Base-by-base conservation (phyloP, 2,113 vertebrate genomes). In the Neofelis nebulosa region DNA sequence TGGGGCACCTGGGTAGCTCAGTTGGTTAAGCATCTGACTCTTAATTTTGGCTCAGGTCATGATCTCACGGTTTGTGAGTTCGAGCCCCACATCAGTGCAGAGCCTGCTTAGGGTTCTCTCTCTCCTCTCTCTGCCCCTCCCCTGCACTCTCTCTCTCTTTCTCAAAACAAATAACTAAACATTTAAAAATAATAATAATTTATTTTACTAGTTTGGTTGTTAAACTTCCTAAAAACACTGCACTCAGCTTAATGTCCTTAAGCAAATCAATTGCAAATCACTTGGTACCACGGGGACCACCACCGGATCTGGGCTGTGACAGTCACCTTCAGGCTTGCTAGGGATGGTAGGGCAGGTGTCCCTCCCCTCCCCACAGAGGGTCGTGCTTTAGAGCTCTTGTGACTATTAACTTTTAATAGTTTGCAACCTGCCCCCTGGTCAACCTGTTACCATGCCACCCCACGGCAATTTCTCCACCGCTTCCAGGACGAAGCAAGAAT, bases 331-430 rank as follows among this genome's bases (percentile, higher is more conserved):
- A 18, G 66, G 57, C 18, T 87, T 13, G 4, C 2, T 33, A 55
- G 50, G 38, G 23, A 81, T 21, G 3, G 18, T 13, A 7, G 36
- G 33, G 13, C 36, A 69, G 68, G 29, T 33, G 9, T 8, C 23
- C 65, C 38, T 16, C 11, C 4, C 1, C 21, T 23, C 52, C 8
- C 45, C 0, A 61, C 3, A 8, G 2, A 4, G 3, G 38, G 52
- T 12, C 45, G 0, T 13, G 9, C 41, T 55, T 52, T 11, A n/a
- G 84, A 69, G 66, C 65, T 71, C 63, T 5, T 19, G 23, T 31
- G 66, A 29, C 13, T 7, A 36, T 15, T 2, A 0, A 6, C 55
- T 69, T 68, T 38, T 48, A 8, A 68, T 23, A 15, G 12, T 12
- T 57, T 45, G 55, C 27, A 31, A 82, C 66, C 50, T 65, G 66